Percentiles rank a stretch among this genome's conserved stretches.
Evolutionary conservation across 2,113 vertebrate species (phyloP).

Genomic region (Mohoua ochrocephala): DNA sequence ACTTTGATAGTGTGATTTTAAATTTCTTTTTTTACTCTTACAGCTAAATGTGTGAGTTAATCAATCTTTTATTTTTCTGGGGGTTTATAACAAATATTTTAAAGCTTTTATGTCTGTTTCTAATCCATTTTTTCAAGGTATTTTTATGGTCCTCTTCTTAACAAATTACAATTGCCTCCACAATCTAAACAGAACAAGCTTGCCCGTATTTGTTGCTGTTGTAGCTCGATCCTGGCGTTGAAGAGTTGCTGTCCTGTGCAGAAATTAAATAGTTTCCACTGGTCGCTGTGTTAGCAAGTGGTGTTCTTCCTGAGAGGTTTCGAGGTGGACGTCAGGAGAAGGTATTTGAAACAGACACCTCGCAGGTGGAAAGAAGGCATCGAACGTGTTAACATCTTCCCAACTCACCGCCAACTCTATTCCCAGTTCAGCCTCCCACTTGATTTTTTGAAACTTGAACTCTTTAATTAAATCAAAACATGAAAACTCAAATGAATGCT

Average conservation of each 20-base stretch:
- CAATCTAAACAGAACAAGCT: neutral
- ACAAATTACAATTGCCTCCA: neutral
- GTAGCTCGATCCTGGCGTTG: neutral
- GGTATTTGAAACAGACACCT: neutral
- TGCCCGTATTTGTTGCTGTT: neutral
- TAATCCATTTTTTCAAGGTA: neutral
- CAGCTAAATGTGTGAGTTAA: neutral
- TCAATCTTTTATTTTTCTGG: neutral
- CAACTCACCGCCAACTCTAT: neutral
- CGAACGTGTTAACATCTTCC: neutral
- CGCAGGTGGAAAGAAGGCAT: neutral
- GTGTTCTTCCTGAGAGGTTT: neutral
- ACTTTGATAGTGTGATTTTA: neutral
- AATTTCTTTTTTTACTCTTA: neutral
- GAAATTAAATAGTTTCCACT: neutral
- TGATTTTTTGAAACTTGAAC: slow-evolving; percentile 15
- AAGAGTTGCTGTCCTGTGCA: neutral
- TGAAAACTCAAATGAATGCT: neutral
- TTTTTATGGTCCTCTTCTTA: neutral
- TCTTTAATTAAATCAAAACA: slow-evolving; percentile 3
- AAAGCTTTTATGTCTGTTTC: neutral
- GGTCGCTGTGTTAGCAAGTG: neutral
- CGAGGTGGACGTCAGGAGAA: neutral
- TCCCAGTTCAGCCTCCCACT: neutral
- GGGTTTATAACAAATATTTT: neutral